Evolutionary conservation across 2,888 invertebrate genomes (phyloP), one percentile per base, ranked within the genome.

Genomic region (Cosmopolites sordidus): DNA sequence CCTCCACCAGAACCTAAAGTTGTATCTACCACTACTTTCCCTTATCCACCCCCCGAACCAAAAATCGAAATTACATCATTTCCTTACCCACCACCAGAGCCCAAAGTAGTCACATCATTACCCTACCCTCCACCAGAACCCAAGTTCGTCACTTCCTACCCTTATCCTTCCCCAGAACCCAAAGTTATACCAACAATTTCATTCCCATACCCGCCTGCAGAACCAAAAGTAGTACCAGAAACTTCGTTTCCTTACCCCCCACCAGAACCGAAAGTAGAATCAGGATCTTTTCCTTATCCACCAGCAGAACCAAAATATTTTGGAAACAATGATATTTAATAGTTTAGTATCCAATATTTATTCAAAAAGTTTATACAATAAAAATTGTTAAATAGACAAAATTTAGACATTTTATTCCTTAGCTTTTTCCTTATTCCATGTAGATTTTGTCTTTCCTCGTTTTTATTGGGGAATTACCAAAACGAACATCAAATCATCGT

Each of bases 91-190:
- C 41, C 48, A 15, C 38, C 43, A 11, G 53, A 48, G 15, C 52
- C 48, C 27, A 42, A 18, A 14, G 16, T 14, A 12, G 43, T 1
- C n/a, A 44, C 33, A 4, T 17, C 48, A 1, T 17, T 6, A 16
- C 55, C 55, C 2, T 56, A 56, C 18, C 51, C 56, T 14, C 38
- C 56, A 16, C 43, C 51, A 37, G 56, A 51, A 27, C 51, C 51
- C 14, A n/a, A n/a, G n/a, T n/a, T n/a, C n/a, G n/a, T 22, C n/a
- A n/a, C n/a, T n/a, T 40, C 48, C 2, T 30, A 40, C 12, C 48
- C 48, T 1, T 48, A 48, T 15, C 41, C 48, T 14, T 16, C 48
- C n/a, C 41, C 48, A 33, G 48, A 41, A 48, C 48, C 42, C n/a
- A 33, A 12, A 33, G 33, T 33, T 11, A 33, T n/a, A 40, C 12